Evolutionary conservation across 2,113 vertebrate species (phyloP).

Genomic region (Diphyllodes magnificus): DNA sequence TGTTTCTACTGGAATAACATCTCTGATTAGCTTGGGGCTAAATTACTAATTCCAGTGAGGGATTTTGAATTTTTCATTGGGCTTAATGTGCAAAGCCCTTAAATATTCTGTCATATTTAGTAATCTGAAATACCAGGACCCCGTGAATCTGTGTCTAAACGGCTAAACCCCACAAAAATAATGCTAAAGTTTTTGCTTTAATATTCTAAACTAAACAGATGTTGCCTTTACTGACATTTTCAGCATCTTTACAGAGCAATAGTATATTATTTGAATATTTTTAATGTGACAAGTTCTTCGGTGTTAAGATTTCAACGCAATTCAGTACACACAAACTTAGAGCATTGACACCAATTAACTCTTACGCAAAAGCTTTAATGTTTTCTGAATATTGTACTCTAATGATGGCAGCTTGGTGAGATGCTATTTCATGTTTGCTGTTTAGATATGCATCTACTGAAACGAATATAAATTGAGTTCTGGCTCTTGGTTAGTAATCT

Average conservation of each 20-base stretch:
- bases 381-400: background rate
- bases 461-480: conserved; percentile 43
- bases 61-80: conserved; percentile 37
- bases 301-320: background rate
- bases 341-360: background rate
- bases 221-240: background rate
- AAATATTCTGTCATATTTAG: conserved; percentile 49
- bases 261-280: background rate
- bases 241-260: background rate
- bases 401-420: conserved; percentile 23
- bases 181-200: background rate
- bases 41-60: conserved; percentile 34
- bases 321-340: background rate
- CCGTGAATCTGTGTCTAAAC: background rate
- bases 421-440: background rate
- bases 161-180: conserved; percentile 11
- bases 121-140: conserved; percentile 1
- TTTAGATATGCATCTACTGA: background rate
- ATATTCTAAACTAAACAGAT: background rate
- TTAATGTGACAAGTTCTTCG: background rate
- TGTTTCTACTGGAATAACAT: conserved; percentile 36
- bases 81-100: conserved; percentile 40
- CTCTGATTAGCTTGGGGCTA: conserved; percentile 42
- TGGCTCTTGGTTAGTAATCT: conserved; percentile 11
- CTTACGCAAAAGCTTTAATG: background rate